Conservation (phyloP, 2,113 vertebrate species). For the Mungos mungo region DNA sequence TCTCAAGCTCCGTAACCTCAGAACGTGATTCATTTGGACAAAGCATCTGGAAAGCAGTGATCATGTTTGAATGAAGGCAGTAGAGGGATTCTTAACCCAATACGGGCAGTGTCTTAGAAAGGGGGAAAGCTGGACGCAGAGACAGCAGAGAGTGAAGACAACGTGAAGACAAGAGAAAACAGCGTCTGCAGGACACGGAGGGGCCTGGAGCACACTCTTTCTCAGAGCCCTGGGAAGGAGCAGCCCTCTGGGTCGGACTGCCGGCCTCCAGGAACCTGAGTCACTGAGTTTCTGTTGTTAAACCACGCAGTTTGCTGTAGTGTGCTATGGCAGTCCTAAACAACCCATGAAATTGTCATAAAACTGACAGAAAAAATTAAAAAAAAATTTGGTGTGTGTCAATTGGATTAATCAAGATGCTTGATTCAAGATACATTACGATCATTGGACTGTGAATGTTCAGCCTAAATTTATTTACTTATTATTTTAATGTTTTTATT, state of each 20-base stretch:
- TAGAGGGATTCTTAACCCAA: not conserved
- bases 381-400: not conserved
- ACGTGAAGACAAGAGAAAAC: not conserved
- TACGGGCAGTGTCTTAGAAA: not conserved
- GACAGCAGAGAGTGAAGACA: not conserved
- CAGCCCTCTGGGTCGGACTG: not conserved
- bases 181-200: fast-evolving
- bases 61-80: not conserved
- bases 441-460: not conserved
- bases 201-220: not conserved
- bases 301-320: not conserved
- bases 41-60: not conserved
- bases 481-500: no score
- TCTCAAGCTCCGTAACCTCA: not conserved
- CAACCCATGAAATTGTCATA: not conserved
- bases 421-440: not conserved
- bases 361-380: not conserved
- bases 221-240: no score
- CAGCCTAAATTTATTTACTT: not conserved
- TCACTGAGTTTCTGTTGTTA: not conserved
- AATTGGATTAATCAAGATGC: not conserved
- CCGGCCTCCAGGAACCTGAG: no score
- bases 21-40: not conserved
- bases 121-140: not conserved
- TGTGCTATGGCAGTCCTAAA: no score